phyloP scores from a whole-genome alignment of 2,113 vertebrate genomes.

The Serinus canaria region DNA sequence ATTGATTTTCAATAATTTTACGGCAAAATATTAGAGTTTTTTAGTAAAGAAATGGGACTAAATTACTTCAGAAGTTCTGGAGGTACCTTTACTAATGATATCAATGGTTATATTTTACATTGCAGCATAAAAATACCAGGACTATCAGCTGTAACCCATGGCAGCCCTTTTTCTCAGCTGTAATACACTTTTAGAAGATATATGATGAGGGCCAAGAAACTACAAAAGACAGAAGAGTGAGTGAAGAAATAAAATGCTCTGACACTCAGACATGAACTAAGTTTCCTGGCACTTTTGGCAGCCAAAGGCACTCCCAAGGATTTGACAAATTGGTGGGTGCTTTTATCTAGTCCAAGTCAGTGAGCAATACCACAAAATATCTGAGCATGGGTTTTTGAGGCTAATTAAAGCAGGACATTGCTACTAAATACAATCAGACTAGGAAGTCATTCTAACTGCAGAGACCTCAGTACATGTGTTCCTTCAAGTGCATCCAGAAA shows the following conservation, averaged over 20 bases:
- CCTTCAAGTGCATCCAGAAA: neutral
- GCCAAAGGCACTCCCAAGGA: neutral
- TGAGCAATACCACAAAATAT: neutral
- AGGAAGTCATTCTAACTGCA: neutral
- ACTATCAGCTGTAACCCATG: neutral
- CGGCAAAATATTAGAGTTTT: neutral
- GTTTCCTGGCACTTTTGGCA: neutral
- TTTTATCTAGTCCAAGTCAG: neutral
- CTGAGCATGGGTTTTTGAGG: neutral
- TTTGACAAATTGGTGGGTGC: neutral
- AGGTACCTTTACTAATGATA: neutral
- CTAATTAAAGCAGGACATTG: neutral
- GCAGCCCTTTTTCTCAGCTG: neutral
- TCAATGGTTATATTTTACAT: neutral
- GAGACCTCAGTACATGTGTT: neutral
- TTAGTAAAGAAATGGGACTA: neutral
- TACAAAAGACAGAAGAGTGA: neutral
- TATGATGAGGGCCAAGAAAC: neutral
- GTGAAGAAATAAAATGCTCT: neutral
- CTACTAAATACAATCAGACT: neutral
- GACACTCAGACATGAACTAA: neutral
- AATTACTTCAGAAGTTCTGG: neutral
- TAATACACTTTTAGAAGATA: neutral
- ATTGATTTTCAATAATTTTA: neutral
- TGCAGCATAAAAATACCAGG: neutral